Evolutionary conservation across 2,888 invertebrate genomes (phyloP), one percentile per base, ranked within the genome.

Genomic region (Epinotia brunnichana): DNA sequence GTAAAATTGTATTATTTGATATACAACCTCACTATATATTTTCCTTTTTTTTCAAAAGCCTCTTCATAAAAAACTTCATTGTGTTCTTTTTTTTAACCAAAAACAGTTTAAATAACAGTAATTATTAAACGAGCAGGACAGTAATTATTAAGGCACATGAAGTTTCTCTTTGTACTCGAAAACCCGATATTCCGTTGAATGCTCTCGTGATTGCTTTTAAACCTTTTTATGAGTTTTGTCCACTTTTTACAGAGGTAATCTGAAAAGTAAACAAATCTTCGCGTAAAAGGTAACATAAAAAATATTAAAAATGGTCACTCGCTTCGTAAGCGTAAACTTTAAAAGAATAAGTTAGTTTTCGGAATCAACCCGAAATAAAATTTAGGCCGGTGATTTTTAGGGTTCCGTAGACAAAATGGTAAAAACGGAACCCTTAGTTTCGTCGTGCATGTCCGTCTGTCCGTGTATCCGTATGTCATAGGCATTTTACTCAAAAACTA

Each of bases 191-290:
- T 67, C n/a, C 24, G 41, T 13, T 24, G 41, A n/a, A 56, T 51
- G 13, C 63, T n/a, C 41, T 56, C 67, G 17, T 57, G 24, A 67
- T 57, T 67, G 54, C 67, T 67, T 57, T 44, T 17, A 7, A 44
- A n/a, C 17, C 24, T 44, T 66, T 39, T 53, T 53, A 51, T 51
- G 7, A 17, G 11, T 63, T 63, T 66, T 44, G 41, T 3, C 4
- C 24, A 24, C 19, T 10, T 51, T 48, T n/a, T 63, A 29, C 56
- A 35, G 35, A 15, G 41, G 10, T 57, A 15, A 44, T 7, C 53
- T 66, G 35, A 60, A 60, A 60, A 39, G 13, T 15, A 60, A 60
- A 60, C 41, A 61, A 61, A 15, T 39, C 17, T 44, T 39, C 7
- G 19, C 56, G 24, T 24, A 56, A 15, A 56, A 15, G 56, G 24